Base-by-base conservation (phyloP, 2,113 vertebrate genomes). In the Baryphthengus martii region DNA sequence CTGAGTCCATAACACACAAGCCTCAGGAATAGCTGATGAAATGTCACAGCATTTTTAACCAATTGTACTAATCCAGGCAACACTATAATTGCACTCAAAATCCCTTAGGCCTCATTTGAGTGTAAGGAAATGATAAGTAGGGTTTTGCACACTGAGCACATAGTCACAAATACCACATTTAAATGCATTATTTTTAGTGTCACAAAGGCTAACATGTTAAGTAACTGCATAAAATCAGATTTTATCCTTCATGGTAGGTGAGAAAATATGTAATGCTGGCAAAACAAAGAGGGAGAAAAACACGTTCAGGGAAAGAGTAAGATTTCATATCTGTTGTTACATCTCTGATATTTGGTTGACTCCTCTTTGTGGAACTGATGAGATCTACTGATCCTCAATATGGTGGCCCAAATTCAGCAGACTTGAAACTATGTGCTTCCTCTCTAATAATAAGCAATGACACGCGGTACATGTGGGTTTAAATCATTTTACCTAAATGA, bases 121-220 rank as follows among this genome's bases (percentile, higher is more conserved):
- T 68, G 49, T 63, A 61, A 49, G 53, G 37, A 75, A 83, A 73
- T 78, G 18, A 89, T 85, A 52, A 88, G 4, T 20, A 59, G 39
- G 33, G n/a, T 85, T 89, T 93, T 84, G 73, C 86, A 90, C 10
- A 7, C 90, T 81, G 73, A 13, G 68, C 56, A 65, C 33, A 90
- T 17, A 86, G 85, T 90, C 84, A 75, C 77, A 95, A 95, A 93
- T 90, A 92, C 40, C 52, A 89, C 86, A 95, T 93, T 92, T 91
- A 95, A 97, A 96, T 90, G 89, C 83, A 95, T 95, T 89, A 61
- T 72, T 84, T 93, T 90, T 89, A 75, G 73, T 86, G 79, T 59
- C 84, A 65, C 61, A 62, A 78, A 88, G 75, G 50, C 49, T 88
- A 79, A 49, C 2, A 1, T 65, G 15, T 70, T 88, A 93, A 80